These are phyloP conservation scores for Protobothrops flavoviridis DNA, from an alignment of 2,113 vertebrate genomes.

Conservation along the genomic window DNA sequence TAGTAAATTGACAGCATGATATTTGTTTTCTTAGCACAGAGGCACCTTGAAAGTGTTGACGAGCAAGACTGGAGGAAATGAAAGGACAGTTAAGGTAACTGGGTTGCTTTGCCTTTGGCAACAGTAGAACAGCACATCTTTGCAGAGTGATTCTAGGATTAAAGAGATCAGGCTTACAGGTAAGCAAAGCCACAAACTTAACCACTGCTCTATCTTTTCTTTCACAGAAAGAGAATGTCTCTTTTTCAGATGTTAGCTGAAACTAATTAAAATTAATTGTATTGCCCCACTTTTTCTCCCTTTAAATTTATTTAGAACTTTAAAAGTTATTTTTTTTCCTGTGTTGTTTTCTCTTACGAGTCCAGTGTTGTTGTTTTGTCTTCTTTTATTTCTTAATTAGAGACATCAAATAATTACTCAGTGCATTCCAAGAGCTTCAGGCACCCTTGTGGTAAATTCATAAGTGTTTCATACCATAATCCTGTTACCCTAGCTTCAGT, in stretches of 20 bases:
- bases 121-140: conserved; percentile 20
- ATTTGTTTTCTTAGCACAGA: conserved; percentile 43
- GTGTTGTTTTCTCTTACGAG: neutral
- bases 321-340: neutral
- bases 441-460: neutral
- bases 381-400: neutral
- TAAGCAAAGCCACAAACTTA: conserved; percentile 44
- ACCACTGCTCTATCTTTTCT: neutral
- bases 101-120: conserved; percentile 43
- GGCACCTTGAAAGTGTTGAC: conserved; percentile 57
- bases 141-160: conserved; percentile 51
- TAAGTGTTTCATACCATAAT: neutral
- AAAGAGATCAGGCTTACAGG: conserved; percentile 60
- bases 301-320: neutral
- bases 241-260: neutral
- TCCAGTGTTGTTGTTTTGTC: neutral
- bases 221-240: conserved; percentile 5
- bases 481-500: neutral
- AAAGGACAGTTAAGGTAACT: conserved; percentile 64
- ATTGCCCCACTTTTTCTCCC: neutral
- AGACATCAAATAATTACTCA: neutral
- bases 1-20: neutral
- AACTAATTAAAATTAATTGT: conserved; percentile 16
- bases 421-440: neutral
- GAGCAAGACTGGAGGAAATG: conserved; percentile 63